Evolutionary conservation across 2,888 invertebrate species (phyloP).

Genomic region (Troides aeacus): DNA sequence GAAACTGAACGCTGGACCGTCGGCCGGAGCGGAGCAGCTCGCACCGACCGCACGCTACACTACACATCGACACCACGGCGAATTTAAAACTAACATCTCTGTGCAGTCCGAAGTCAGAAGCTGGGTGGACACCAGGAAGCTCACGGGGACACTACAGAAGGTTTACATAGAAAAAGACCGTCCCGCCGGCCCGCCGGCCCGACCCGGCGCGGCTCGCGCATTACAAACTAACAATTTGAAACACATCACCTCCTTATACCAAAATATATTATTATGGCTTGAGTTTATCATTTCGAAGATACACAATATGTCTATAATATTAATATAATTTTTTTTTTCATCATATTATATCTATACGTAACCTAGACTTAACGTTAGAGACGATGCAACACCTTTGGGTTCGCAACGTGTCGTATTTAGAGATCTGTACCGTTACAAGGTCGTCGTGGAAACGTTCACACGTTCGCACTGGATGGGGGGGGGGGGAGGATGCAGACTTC

Average conservation of each 20-base stretch:
- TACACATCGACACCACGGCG: slow-evolving; percentile 50
- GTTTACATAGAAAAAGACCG: neutral
- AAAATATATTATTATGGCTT: slow-evolving; percentile 80
- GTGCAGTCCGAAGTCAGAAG: slow-evolving; percentile 34
- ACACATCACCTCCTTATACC: slow-evolving; percentile 70
- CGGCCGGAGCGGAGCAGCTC: neutral
- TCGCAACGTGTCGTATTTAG: slow-evolving; percentile 70
- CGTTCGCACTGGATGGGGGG: neutral
- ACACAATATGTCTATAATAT: slow-evolving; percentile 66
- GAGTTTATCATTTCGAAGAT: slow-evolving; percentile 72
- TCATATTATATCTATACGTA: slow-evolving; percentile 66
- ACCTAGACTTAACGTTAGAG: slow-evolving; percentile 68
- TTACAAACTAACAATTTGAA: slow-evolving; percentile 56
- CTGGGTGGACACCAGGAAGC: slow-evolving; percentile 49
- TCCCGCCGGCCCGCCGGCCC: neutral
- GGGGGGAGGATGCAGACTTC: no score
- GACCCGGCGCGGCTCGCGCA: slow-evolving; percentile 52
- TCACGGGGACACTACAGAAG: slow-evolving; percentile 17
- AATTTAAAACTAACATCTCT: slow-evolving; percentile 40
- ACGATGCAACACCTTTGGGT: slow-evolving; percentile 73
- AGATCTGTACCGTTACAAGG: slow-evolving; percentile 56
- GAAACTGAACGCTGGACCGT: neutral
- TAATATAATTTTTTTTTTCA: slow-evolving; percentile 54
- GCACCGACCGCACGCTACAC: slow-evolving; percentile 32
- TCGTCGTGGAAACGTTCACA: neutral